These are phyloP conservation scores for Phaethon lepturus DNA, from an alignment of 2,113 vertebrate genomes.

Conservation along the genomic window DNA sequence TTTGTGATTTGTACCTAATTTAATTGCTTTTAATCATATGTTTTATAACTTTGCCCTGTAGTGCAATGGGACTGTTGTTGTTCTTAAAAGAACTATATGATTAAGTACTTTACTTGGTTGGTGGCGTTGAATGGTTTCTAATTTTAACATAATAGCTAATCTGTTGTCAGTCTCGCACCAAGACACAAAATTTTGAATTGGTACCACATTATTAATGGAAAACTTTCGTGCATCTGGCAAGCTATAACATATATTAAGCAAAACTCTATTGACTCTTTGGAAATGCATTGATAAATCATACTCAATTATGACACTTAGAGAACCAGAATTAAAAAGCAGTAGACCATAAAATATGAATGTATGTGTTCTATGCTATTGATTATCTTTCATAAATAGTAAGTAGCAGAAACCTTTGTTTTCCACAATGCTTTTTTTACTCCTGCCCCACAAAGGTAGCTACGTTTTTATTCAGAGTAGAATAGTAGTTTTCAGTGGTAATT, in stretches of 20 bases:
- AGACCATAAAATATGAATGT: not conserved
- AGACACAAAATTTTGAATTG: not conserved
- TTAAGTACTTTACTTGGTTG: not conserved
- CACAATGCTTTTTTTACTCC: not conserved
- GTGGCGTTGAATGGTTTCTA: not conserved
- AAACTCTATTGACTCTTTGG: not conserved
- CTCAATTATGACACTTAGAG: not conserved
- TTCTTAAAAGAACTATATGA: not conserved
- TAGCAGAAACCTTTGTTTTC: not conserved
- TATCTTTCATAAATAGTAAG: not conserved
- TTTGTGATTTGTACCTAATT: not conserved
- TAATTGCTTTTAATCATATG: not conserved
- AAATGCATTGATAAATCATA: constrained; percentile 8
- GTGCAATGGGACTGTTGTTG: not conserved
- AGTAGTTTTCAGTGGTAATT: not conserved
- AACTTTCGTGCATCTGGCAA: not conserved
- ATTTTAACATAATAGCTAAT: constrained; percentile 14
- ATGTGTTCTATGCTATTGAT: not conserved
- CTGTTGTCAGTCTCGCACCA: not conserved
- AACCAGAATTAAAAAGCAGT: not conserved
- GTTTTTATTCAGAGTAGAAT: not conserved
- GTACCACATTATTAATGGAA: not conserved
- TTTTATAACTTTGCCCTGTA: not conserved
- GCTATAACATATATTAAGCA: not conserved
- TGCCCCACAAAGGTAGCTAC: not conserved